Conservation (phyloP, 2,888 invertebrate genomes). For the Unio delphinus region DNA sequence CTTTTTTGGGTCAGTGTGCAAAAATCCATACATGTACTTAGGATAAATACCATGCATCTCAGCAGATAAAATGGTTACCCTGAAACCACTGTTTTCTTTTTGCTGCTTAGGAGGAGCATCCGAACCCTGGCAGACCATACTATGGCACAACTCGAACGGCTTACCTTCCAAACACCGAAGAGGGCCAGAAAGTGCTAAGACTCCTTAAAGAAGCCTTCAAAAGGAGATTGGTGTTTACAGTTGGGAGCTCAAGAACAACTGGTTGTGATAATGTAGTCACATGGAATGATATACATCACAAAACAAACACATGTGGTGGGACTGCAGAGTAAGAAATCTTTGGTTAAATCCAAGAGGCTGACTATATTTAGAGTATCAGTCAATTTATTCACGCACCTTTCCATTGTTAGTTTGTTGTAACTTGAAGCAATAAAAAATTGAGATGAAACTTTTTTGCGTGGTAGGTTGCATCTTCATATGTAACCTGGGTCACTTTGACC, state of each 20-base stretch:
- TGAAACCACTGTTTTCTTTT: background rate
- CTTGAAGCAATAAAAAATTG: too few species aligned
- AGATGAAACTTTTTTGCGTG: too few species aligned
- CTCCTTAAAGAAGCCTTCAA: conserved; percentile 47
- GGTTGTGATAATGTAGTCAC: conserved; percentile 50
- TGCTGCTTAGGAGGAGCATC: conserved; percentile 33
- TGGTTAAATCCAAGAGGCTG: too few species aligned
- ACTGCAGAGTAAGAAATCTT: conserved; percentile 24
- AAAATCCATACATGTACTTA: too few species aligned
- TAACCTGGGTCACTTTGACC: too few species aligned
- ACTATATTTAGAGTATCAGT: too few species aligned
- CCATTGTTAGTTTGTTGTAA: too few species aligned
- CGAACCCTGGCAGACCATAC: conserved; percentile 47
- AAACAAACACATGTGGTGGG: conserved; percentile 38
- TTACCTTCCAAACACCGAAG: conserved; percentile 48
- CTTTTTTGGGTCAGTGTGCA: too few species aligned
- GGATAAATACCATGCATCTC: too few species aligned
- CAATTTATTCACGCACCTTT: too few species aligned
- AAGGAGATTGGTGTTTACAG: conserved; percentile 48
- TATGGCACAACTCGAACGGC: conserved; percentile 43
- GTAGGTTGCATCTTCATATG: too few species aligned
- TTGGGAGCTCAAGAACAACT: conserved; percentile 54
- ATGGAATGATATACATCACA: conserved; percentile 51
- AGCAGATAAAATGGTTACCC: too few species aligned
- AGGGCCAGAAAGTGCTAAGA: conserved; percentile 41